Base-by-base conservation (phyloP, 1,140 invertebrate species). In the Lepidostoma basale region DNA sequence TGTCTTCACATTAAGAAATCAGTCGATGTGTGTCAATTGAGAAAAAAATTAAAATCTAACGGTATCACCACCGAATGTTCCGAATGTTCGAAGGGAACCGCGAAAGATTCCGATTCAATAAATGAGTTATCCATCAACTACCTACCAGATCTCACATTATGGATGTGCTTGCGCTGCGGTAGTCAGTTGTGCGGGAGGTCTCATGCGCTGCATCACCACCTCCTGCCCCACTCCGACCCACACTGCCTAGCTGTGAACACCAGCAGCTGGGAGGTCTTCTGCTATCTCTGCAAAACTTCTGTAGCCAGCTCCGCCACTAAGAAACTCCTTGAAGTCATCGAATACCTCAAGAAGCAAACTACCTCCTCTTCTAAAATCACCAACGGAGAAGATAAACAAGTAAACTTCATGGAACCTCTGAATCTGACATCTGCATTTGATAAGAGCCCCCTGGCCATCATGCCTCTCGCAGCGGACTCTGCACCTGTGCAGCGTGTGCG, bases 151-250 rank as follows among this genome's bases (percentile, higher is more conserved):
- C 75, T 81, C 16, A 78, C 83, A 1, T 76, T 89, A 18, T 90
- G 89, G 88, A 83, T 91, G 81, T 91, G 90, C 74, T 78, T 91
- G 36, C 84, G 85, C 62, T 92, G 90, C 83, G 92, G 91, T 10
- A 78, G 89, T 54, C 88, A 92, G 79, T 86, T 89, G 33, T 96
- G 94, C 81, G 92, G 90, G 30, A 83, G 88, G 60, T 82, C 85
- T 8, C 94, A 97, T 81, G 91, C 92, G 1, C 73, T 92, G 9
- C 83, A 88, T 47, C 94, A 97, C 79, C 91, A 86, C 76, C 81
- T 89, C 73, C 92, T 85, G 1, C 89, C 91, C 2, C 88, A 86
- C 70, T 94, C 90, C 6, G 90, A 92, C 74, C 84, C 79, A 12
- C 94, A 97, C 81, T 84, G 86, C 5, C 74, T 96, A 42, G 88